Percentiles rank a stretch among this genome's conserved stretches.
Conservation (phyloP, 2,113 vertebrate genomes). For the Microcebus griseorufus region DNA sequence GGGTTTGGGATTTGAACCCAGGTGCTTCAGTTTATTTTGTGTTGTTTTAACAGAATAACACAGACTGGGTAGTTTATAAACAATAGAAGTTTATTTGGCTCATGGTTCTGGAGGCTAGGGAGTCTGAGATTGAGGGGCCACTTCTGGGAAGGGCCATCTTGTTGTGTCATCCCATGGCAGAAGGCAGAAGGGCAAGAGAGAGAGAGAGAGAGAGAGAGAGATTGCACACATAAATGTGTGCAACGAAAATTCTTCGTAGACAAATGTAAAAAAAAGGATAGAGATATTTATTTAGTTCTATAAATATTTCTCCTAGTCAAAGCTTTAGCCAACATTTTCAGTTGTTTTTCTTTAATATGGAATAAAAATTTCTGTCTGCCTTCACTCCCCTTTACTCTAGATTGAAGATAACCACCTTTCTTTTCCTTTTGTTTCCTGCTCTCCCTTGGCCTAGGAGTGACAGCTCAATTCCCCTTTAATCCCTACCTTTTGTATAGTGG, state of each 20-base stretch:
- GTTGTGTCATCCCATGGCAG: not conserved
- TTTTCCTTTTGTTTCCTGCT: not conserved
- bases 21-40: not conserved
- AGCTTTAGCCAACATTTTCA: not conserved
- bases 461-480: not conserved
- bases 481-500: not conserved
- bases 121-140: not conserved
- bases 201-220: not conserved
- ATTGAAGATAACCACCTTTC: not conserved
- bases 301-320: constrained; percentile 12
- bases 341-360: not conserved
- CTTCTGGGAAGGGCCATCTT: not conserved
- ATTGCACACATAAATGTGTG: not conserved
- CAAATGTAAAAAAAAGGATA: not conserved
- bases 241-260: not conserved
- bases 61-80: not conserved
- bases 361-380: not conserved
- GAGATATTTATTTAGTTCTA: not conserved
- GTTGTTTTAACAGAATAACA: not conserved
- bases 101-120: not conserved
- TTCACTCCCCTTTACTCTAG: not conserved
- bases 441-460: not conserved
- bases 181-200: not conserved
- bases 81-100: not conserved
- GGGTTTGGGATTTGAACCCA: not conserved